Conservation (phyloP, 1,140 invertebrate genomes). For the Pararge aegeria region DNA sequence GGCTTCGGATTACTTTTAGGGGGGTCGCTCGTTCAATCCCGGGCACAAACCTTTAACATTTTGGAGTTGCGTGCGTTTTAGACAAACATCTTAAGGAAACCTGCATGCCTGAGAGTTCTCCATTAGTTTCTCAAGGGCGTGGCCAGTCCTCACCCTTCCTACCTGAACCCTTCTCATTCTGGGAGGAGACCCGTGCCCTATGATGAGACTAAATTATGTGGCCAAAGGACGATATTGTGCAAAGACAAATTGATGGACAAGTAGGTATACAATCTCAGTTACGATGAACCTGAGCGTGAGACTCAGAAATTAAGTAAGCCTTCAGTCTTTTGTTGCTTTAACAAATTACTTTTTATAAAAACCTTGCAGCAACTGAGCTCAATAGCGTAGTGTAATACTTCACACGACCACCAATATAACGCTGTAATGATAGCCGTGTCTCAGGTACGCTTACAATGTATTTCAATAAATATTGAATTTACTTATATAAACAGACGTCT, state of each 20-base stretch:
- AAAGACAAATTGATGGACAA: conserved; percentile 33
- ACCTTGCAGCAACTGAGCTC: conserved; percentile 62
- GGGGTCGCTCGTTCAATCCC: no score
- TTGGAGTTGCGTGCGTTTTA: no score
- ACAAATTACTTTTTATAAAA: conserved; percentile 64
- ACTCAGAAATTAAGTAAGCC: conserved; percentile 70
- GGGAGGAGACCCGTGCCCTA: no score
- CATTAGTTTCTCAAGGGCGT: no score
- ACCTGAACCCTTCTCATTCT: no score
- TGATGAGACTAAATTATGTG: background rate
- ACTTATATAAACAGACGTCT: background rate
- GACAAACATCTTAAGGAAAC: no score
- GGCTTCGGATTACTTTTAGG: no score
- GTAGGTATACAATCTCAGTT: conserved; percentile 53
- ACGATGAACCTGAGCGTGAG: conserved; percentile 61
- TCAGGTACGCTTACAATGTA: background rate
- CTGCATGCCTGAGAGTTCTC: no score
- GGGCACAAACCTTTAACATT: no score
- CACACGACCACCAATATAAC: conserved; percentile 46
- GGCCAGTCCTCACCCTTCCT: no score
- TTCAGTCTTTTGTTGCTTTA: conserved; percentile 69
- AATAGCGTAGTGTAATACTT: conserved; percentile 62
- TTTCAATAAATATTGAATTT: background rate
- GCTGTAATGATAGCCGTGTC: conserved; percentile 10
- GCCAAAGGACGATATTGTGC: conserved; percentile 8